Evolutionary conservation across 2,888 invertebrate genomes (phyloP).

Genomic region (Cataglyphis altisquamis): DNA sequence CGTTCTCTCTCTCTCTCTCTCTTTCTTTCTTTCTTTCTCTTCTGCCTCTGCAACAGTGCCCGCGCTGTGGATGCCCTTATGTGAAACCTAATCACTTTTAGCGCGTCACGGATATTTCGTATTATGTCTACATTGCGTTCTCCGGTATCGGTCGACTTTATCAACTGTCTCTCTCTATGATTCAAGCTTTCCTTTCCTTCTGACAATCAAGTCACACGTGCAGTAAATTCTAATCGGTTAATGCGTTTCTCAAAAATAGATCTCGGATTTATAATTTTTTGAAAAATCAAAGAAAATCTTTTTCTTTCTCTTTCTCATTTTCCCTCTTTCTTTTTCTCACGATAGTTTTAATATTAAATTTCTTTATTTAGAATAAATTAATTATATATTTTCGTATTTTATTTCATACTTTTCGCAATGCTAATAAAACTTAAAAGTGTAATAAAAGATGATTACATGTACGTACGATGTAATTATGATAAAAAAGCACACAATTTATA

Average conservation of each 20-base stretch:
- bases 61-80: constrained; percentile 66
- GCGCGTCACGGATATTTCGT: constrained; percentile 81
- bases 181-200: not conserved
- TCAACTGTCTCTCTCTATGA: constrained; percentile 43
- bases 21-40: constrained; percentile 51
- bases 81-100: constrained; percentile 84
- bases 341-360: not conserved
- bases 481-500: not conserved
- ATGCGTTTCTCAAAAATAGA: constrained; percentile 16
- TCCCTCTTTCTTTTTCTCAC: not conserved
- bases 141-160: constrained; percentile 70
- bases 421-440: not conserved
- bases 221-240: constrained; percentile 27
- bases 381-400: constrained; percentile 11
- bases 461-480: not conserved
- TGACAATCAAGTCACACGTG: constrained; percentile 19
- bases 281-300: not conserved
- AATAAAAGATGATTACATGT: not conserved
- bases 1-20: constrained; percentile 55
- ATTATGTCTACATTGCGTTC: constrained; percentile 78
- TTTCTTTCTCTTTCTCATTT: not conserved
- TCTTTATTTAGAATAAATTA: not conserved
- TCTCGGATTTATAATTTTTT: not conserved
- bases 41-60: constrained; percentile 40
- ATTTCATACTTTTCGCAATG: constrained; percentile 1